phyloP scores from a whole-genome alignment of 2,113 vertebrate genomes.

The Chelonoidis abingdonii region DNA sequence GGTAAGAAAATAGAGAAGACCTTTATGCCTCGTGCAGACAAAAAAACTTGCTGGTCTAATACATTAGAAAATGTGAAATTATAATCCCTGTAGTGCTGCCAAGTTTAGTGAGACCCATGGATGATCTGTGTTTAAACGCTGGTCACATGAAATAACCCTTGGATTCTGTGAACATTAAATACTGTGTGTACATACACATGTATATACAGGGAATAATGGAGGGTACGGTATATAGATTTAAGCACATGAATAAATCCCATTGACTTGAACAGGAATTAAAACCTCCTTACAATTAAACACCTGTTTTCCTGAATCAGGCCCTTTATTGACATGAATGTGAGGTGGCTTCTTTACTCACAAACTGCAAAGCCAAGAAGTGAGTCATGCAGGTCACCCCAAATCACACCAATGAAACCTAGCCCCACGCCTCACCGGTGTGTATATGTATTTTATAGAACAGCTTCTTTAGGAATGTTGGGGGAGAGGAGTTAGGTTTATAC shows the following conservation, averaged over 20 bases:
- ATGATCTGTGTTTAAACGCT: constrained; percentile 12
- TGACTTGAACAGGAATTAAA: neutral
- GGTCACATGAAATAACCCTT: constrained; percentile 33
- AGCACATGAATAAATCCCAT: neutral
- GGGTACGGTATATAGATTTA: neutral
- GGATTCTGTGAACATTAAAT: constrained; percentile 19
- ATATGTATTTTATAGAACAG: neutral
- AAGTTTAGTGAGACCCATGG: constrained; percentile 3
- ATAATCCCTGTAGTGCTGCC: neutral
- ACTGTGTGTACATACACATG: neutral
- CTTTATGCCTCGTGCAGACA: neutral
- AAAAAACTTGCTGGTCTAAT: neutral
- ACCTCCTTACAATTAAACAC: neutral
- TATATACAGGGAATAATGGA: neutral
- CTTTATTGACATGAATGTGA: rapidly evolving
- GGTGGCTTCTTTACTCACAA: rapidly evolving
- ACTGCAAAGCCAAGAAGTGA: neutral
- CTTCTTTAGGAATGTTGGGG: neutral
- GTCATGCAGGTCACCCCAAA: neutral
- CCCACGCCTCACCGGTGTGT: neutral
- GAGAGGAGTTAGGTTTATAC: neutral
- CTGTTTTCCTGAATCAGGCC: neutral
- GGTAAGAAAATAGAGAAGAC: neutral
- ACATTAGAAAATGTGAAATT: constrained; percentile 7
- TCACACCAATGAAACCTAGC: neutral